Percentiles rank a stretch among this genome's conserved stretches.
phyloP scores from a whole-genome alignment of 2,888 invertebrate species.

The Conops quadrifasciatus region DNA sequence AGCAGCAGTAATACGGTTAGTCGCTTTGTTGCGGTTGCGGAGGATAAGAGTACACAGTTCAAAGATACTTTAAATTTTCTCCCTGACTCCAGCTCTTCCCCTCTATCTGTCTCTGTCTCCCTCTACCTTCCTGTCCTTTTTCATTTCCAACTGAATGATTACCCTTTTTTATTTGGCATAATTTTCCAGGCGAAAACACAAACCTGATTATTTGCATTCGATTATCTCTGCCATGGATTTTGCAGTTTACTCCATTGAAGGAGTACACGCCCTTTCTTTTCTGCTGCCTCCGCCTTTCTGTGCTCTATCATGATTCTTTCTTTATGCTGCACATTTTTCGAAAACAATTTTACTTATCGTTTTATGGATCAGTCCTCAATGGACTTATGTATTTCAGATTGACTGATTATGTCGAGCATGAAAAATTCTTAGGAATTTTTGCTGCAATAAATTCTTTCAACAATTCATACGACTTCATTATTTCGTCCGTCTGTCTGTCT shows the following conservation, averaged over 20 bases:
- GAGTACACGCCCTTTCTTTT: not conserved
- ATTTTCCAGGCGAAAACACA: conserved; percentile 29
- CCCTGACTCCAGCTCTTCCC: too few species aligned
- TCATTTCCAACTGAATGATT: not conserved
- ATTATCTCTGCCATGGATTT: too few species aligned
- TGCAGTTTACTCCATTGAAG: too few species aligned
- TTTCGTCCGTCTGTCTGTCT: not conserved
- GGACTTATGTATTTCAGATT: not conserved
- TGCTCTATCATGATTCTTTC: too few species aligned
- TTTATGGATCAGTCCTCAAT: too few species aligned
- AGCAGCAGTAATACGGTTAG: too few species aligned
- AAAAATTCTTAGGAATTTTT: not conserved
- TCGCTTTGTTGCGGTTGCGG: too few species aligned
- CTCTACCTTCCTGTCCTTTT: not conserved
- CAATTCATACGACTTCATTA: not conserved
- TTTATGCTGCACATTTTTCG: too few species aligned
- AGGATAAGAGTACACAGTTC: too few species aligned
- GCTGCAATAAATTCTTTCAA: not conserved
- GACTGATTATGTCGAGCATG: not conserved
- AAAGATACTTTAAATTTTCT: not conserved
- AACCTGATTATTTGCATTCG: conserved; percentile 30
- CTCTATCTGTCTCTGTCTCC: not conserved
- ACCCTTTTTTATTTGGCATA: conserved; percentile 20
- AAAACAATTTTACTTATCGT: too few species aligned
- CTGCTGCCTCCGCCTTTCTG: too few species aligned